A percentile compares a stretch with the other conserved stretches of the same genome.
These are phyloP conservation scores for Malaclemys terrapin DNA, from an alignment of 2,113 vertebrate genomes.

Conservation along the genomic window DNA sequence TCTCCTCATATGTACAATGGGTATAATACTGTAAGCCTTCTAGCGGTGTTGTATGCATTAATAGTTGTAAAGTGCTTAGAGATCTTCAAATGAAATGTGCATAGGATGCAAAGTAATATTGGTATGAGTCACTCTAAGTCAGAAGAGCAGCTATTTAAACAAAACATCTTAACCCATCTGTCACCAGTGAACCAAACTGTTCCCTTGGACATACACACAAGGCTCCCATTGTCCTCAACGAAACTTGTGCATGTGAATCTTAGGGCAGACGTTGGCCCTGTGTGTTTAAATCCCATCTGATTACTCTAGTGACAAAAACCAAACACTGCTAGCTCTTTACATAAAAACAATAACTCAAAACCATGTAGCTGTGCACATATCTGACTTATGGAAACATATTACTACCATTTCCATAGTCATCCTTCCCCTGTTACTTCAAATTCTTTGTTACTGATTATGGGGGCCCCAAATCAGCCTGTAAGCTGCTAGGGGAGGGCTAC, in stretches of 20 bases:
- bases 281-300: background rate
- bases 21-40: background rate
- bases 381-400: background rate
- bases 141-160: background rate
- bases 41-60: background rate
- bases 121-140: background rate
- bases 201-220: constrained; percentile 2
- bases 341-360: background rate
- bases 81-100: background rate
- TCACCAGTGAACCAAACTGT: background rate
- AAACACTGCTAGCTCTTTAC: background rate
- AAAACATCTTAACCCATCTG: background rate
- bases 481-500: background rate
- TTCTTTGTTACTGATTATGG: background rate
- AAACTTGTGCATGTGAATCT: background rate
- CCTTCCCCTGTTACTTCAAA: background rate
- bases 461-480: background rate
- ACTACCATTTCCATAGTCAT: background rate
- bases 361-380: background rate
- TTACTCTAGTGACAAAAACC: background rate
- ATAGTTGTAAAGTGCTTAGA: background rate
- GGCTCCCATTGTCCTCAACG: background rate
- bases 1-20: background rate
- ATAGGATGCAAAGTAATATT: background rate
- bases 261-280: background rate